Evolutionary conservation across 1,140 invertebrate species (phyloP).

Genomic region (Temnothorax longispinosus): DNA sequence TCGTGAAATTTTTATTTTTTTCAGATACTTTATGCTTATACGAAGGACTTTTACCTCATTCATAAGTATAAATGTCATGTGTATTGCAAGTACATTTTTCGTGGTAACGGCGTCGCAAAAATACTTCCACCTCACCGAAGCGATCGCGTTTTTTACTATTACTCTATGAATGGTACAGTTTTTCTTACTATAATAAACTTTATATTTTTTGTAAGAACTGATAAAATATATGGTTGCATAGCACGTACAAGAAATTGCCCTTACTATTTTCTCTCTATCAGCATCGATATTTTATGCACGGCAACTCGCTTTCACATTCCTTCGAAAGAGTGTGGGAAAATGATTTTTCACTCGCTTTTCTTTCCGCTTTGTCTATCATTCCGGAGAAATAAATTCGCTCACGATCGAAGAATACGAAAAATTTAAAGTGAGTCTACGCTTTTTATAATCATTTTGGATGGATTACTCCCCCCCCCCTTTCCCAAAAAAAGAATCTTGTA

Average conservation of each 20-base stretch:
- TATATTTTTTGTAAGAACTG: slow-evolving; percentile 8
- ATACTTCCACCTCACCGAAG: not conserved
- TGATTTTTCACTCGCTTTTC: slow-evolving; percentile 55
- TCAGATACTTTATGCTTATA: slow-evolving; percentile 20
- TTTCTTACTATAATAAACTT: slow-evolving; percentile 13
- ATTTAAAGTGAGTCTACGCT: slow-evolving; percentile 38
- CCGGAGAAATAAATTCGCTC: slow-evolving; percentile 25
- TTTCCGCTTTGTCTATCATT: slow-evolving; percentile 48
- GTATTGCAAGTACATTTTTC: slow-evolving; percentile 30
- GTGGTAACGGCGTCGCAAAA: not conserved
- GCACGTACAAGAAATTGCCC: slow-evolving; percentile 11
- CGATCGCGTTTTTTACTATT: not conserved
- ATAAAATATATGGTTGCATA: slow-evolving; percentile 5
- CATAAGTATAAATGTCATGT: slow-evolving; percentile 23
- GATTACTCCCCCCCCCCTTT: not conserved
- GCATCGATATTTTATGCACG: slow-evolving; percentile 45
- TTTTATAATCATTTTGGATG: not conserved
- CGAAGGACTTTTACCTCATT: not conserved
- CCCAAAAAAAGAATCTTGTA: not conserved
- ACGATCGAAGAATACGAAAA: slow-evolving; percentile 11
- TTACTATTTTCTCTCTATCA: slow-evolving; percentile 2
- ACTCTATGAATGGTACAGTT: not conserved
- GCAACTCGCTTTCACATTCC: slow-evolving; percentile 16
- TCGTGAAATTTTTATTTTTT: slow-evolving; percentile 51
- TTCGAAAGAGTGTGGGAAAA: slow-evolving; percentile 36